These are phyloP conservation scores for Pomacea canaliculata DNA, from an alignment of 2,888 invertebrate species.

Conservation along the genomic window DNA sequence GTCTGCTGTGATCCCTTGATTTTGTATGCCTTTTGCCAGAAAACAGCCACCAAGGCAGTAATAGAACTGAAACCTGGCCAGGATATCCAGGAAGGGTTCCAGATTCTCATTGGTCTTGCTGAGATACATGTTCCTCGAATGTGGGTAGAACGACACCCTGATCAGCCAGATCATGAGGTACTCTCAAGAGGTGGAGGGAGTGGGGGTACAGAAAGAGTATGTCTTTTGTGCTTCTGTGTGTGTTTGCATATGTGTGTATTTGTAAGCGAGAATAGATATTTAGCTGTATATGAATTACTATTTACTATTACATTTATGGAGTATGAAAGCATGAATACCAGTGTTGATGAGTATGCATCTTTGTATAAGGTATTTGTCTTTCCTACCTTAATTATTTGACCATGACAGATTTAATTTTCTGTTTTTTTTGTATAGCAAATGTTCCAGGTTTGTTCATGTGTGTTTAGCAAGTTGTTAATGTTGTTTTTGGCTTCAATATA, in stretches of 20 bases:
- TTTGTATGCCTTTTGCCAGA: slow-evolving; percentile 35
- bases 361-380: too few relatives aligned
- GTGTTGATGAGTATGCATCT: background rate
- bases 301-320: background rate
- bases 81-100: slow-evolving; percentile 65
- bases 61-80: slow-evolving; percentile 59
- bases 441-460: background rate
- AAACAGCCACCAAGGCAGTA: slow-evolving; percentile 67
- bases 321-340: background rate
- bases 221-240: background rate
- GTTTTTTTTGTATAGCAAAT: too few relatives aligned
- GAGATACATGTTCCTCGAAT: slow-evolving; percentile 71
- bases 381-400: too few relatives aligned
- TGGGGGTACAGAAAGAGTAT: too few relatives aligned
- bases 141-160: slow-evolving; percentile 69
- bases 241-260: background rate
- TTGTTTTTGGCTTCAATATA: too few relatives aligned
- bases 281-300: too few relatives aligned
- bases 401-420: too few relatives aligned
- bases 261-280: background rate
- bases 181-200: background rate
- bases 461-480: too few relatives aligned
- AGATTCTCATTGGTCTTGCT: slow-evolving; percentile 67
- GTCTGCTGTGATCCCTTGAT: too few relatives aligned
- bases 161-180: slow-evolving; percentile 53